Base-by-base conservation (phyloP, 1,140 invertebrate genomes). In the Cydia pomonella region DNA sequence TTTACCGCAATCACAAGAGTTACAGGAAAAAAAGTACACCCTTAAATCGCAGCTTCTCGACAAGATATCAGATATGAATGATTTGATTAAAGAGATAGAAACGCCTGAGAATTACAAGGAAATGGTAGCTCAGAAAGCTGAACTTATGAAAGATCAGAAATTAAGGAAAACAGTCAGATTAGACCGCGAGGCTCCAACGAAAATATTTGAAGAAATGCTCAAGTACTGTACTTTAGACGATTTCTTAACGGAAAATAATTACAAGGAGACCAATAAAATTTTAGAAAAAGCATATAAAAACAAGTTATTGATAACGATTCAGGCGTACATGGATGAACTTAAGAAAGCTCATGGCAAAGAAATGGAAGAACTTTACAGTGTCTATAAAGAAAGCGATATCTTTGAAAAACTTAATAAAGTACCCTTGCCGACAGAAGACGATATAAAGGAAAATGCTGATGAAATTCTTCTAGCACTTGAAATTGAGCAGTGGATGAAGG, bases 401-500 rank as follows among this genome's bases (percentile, higher is more conserved):
- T 74, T 87, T n/a, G 77, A 79, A 50, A 69, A 80, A n/a, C 76
- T 91, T 44, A 73, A 82, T 18, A 83, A 82, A 72, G 87, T 91
- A 1, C 81, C 86, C 16, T 10, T 84, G 59, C 87, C 88, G 1
- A 78, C 75, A 44, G 71, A 81, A 29, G 71, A 86, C 13, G 79
- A 75, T 13, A 44, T 89, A 63, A 81, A 77, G 79, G 75, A 85
- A 62, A 88, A 91, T 81, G 85, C 82, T 16, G 77, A 87, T 76
- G 80, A 85, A 71, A 84, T 89, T 69, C 69, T 87, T 38, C 44
- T 89, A 63, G 79, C 79, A 2, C 69, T 81, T 5, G 88, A 90
- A 79, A 77, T 91, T 23, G 86, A 87, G 23, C 75, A 87, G n/a
- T 91, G 89, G 89, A 83, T 87, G 47, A 76, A 73, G 44, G 80